Base-by-base conservation (phyloP, 1,140 invertebrate genomes). In the Caenorhabditis remanei region DNA sequence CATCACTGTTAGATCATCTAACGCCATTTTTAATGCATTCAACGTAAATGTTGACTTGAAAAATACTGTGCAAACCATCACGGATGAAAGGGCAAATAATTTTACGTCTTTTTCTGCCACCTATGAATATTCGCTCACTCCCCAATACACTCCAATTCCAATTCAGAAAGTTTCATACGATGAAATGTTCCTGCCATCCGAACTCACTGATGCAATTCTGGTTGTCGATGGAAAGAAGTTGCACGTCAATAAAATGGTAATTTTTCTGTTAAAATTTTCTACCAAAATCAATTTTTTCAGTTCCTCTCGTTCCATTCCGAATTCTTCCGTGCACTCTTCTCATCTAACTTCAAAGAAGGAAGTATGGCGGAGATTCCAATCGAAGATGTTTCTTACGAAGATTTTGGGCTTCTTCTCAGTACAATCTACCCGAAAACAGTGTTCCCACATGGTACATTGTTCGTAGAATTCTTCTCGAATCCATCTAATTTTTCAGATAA, bases 161-260 rank as follows among this genome's bases (percentile, higher is more conserved):
- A 24, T 32, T 7, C 6, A 63, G 32, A n/a, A 0, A 32, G 24
- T 3, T n/a, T 63, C n/a, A 0, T 32, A 24, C 16, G 65, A 67
- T 14, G 41, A 41, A 67, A 67, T 67, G 65, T 67, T 67, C 16
- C 2, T 19, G 32, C 40, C 5, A 5, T 67, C 65, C 19, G 65
- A 41, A 0, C 9, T 43, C 41, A 67, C 0, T 43, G 65, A 67
- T 24, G 11, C 40, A 16, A 43, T 41, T 67, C 16, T 67, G 2
- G 14, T 67, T 6, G 65, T 67, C 41, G 65, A 67, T 5, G 65
- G 41, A 19, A 41, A 67, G 41, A 13, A 67, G 40, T 19, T 67
- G 41, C 32, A 67, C 43, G 65, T 67, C 41, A 67, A 67, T 16
- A 67, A 67, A 67, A 4, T 40, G 32, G 61, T 65, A 32, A 40